Evolutionary conservation across 2,113 vertebrate species (phyloP), one percentile per base, ranked within the genome.

Genomic region (Anarhynchus alexandrinus): DNA sequence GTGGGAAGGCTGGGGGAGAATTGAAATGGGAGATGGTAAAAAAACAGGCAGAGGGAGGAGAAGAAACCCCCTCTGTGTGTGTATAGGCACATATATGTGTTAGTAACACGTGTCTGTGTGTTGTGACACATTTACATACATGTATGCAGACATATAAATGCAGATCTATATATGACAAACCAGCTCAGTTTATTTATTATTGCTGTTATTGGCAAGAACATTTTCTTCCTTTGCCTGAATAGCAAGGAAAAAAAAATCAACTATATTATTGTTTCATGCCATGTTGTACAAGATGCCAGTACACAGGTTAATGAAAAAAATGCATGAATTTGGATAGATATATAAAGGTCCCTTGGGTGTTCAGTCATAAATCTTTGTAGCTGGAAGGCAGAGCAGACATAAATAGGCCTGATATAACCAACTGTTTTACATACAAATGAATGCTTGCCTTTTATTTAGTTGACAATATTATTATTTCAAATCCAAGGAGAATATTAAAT

Each of bases 341-440:
- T 96, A 88, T 87, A 96, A 97, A 96, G 95, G 95, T 97, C 97
- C 92, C 95, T 87, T 90, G 96, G 95, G 96, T 95, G 84, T 88
- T 94, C 92, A 97, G 88, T 97, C 94, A 96, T 96, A 94, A 97
- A 94, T 96, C 97, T 96, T 94, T 87, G 87, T 96, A 96, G 96
- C 97, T 97, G 92, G 96, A 89, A 97, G 93, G 96, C 95, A 98
- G 83, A 96, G 73, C 93, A 93, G 94, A 81, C 88, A 85, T 90
- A 96, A 97, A 97, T 96, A 96, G 93, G 84, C 84, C 92, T 97
- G 92, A 96, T 97, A 94, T 26, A 97, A 94, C 91, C 73, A 93
- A 82, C 97, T 97, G 82, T 82, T 98, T 97, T 97, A 97, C 97
- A 98, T 98, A 97, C 94, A 98, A 97, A 98, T 97, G 96, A 97